A percentile compares a stretch with the other conserved stretches of the same genome.
Evolutionary conservation across 2,888 invertebrate genomes (phyloP).

Genomic region (Helicoverpa assulta): DNA sequence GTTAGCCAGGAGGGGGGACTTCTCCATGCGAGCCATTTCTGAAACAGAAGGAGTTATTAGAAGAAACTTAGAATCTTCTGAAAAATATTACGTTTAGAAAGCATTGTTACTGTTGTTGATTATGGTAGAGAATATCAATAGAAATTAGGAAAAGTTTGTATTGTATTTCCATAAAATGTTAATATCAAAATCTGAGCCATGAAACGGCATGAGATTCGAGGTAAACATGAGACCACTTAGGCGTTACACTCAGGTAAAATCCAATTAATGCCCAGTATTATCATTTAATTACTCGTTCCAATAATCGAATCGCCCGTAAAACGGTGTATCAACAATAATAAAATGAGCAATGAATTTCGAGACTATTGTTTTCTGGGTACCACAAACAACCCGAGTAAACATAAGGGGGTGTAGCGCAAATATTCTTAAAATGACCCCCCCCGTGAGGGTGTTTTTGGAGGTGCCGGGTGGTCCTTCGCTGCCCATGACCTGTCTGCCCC

Average conservation of each 20-base stretch:
- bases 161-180: constrained; percentile 33
- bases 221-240: constrained; percentile 66
- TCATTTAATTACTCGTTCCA: constrained; percentile 90
- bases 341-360: constrained; percentile 90
- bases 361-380: constrained; percentile 90
- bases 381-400: constrained; percentile 89
- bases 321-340: constrained; percentile 90
- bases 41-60: constrained; percentile 70
- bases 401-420: constrained; percentile 86
- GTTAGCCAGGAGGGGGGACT: constrained; percentile 97
- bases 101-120: not conserved
- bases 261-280: constrained; percentile 89
- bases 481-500: constrained; percentile 79
- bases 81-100: not conserved
- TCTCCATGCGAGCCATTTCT: constrained; percentile 97
- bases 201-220: constrained; percentile 53
- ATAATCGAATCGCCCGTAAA: constrained; percentile 90
- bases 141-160: constrained; percentile 21
- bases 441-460: constrained; percentile 74
- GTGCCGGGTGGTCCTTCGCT: constrained; percentile 76
- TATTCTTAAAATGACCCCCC: constrained; percentile 90
- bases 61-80: not conserved
- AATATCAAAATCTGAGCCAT: constrained; percentile 49
- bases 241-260: constrained; percentile 85
- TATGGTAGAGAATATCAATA: not conserved